Base-by-base conservation (phyloP, 2,888 invertebrate genomes). In the Ditula angustiorana region DNA sequence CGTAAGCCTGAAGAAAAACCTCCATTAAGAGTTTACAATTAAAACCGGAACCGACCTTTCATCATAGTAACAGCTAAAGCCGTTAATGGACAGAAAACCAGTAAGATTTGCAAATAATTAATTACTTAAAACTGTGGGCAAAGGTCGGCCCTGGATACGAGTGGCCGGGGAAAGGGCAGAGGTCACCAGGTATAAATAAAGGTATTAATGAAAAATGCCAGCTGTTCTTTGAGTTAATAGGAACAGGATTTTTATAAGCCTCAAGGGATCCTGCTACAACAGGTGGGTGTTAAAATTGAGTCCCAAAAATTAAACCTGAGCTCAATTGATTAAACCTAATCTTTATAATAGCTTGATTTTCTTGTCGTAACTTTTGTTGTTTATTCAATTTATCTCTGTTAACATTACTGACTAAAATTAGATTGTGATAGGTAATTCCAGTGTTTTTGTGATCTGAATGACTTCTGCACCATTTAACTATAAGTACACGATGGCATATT, bases 41-140 rank as follows among this genome's bases (percentile, higher is more conserved):
- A 46, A 23, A 23, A 11, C 11, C 11, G 30, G n/a, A 8, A 3
- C 5, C 13, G n/a, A 4, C 7, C 11, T 49, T 62, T 56, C 24
- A 61, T 41, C 13, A 19, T 16, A 26, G 33, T 16, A 46, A 46
- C 19, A 30, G 7, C n/a, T 3, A 35, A 46, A 58, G 26, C 63
- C 13, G 26, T 52, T 63, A 63, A 58, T 63, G 50, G 52, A 46
- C n/a, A 33, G 21, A 5, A 41, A 24, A 5, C 57, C 52, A 58
- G n/a, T 19, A 58, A 58, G 57, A 63, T 58, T 63, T 58, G 13
- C 23, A 58, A 63, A 58, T 63, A 63, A 52, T 63, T 44, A 44
- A 46, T 58, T 61, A 55, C 26, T 46, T 46, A 19, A 50, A 26
- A 58, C 52, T 24, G 30, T 11, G 33, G 10, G 11, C 24, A 61